Conservation (phyloP, 2,113 vertebrate species). For the Megaleporinus macrocephalus region DNA sequence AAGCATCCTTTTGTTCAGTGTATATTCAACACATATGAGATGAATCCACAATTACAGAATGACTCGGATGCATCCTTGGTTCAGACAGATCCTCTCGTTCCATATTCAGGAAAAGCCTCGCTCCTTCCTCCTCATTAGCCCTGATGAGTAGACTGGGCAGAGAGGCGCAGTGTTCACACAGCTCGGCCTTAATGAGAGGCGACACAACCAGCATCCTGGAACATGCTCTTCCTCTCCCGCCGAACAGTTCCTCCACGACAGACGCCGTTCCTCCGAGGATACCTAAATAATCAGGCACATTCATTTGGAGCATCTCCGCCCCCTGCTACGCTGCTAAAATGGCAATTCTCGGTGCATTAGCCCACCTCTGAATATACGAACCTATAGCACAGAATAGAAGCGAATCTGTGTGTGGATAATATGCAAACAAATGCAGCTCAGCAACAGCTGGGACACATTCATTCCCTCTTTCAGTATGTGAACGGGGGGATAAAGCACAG, state of each 20-base stretch:
- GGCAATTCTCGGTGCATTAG: neutral
- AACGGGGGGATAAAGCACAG: neutral
- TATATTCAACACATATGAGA: neutral
- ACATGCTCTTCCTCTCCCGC: slow-evolving; percentile 40
- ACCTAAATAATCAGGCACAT: slow-evolving; percentile 33
- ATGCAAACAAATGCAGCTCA: neutral
- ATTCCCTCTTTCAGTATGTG: slow-evolving; percentile 11
- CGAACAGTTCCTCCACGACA: slow-evolving; percentile 13
- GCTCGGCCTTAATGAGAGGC: slow-evolving; percentile 51
- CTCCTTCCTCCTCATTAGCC: slow-evolving; percentile 37
- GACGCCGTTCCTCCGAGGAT: slow-evolving; percentile 26
- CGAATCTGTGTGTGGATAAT: neutral
- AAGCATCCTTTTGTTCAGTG: too few relatives aligned
- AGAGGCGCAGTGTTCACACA: slow-evolving; percentile 25
- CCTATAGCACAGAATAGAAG: neutral
- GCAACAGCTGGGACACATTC: neutral
- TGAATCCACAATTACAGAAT: neutral
- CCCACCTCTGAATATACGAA: neutral
- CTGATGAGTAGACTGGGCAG: slow-evolving; percentile 44
- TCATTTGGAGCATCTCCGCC: neutral
- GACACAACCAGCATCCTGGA: slow-evolving; percentile 47
- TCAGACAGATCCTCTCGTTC: slow-evolving; percentile 27
- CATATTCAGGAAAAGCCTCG: slow-evolving; percentile 29
- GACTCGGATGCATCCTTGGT: neutral
- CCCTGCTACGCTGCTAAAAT: slow-evolving; percentile 22